These are phyloP conservation scores for Sminthurides bifidus DNA, from an alignment of 1,140 invertebrate genomes.

Conservation along the genomic window DNA sequence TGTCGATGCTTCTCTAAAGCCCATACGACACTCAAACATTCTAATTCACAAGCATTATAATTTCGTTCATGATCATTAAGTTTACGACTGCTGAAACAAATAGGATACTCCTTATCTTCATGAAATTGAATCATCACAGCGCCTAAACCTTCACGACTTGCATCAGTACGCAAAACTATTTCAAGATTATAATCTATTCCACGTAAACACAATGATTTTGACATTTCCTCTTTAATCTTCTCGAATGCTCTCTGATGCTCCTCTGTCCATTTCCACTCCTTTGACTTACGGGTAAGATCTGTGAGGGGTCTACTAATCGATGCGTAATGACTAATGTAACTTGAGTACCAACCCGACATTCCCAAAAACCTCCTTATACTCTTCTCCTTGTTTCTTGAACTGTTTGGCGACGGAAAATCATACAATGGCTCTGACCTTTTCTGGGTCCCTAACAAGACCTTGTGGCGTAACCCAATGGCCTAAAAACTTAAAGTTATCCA, in stretches of 20 bases:
- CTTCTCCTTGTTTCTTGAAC: neutral
- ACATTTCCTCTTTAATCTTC: slow-evolving; percentile 9
- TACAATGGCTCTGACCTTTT: slow-evolving; percentile 33
- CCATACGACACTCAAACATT: slow-evolving; percentile 13
- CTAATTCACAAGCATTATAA: slow-evolving; percentile 10
- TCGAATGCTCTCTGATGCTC: slow-evolving; percentile 24
- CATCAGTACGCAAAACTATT: slow-evolving; percentile 10
- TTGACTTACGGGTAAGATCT: slow-evolving; percentile 8
- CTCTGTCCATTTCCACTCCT: slow-evolving; percentile 7
- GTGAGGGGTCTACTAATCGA: slow-evolving; percentile 23
- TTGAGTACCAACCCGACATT: slow-evolving; percentile 28
- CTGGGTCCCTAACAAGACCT: slow-evolving; percentile 34
- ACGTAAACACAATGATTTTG: slow-evolving; percentile 1
- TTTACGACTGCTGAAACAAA: slow-evolving; percentile 8
- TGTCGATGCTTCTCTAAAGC: slow-evolving; percentile 17
- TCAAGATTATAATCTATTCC: slow-evolving; percentile 13
- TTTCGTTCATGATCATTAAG: slow-evolving; percentile 8
- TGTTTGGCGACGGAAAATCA: slow-evolving; percentile 25
- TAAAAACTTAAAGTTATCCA: slow-evolving; percentile 35
- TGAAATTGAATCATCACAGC: slow-evolving; percentile 9
- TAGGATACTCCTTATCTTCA: slow-evolving; percentile 2
- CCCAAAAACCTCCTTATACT: slow-evolving; percentile 34
- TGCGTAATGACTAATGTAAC: slow-evolving; percentile 28
- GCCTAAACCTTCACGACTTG: slow-evolving; percentile 5
- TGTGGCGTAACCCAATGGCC: slow-evolving; percentile 35